Conservation (phyloP, 2,888 invertebrate species). For the Trachelus iudaicus region DNA sequence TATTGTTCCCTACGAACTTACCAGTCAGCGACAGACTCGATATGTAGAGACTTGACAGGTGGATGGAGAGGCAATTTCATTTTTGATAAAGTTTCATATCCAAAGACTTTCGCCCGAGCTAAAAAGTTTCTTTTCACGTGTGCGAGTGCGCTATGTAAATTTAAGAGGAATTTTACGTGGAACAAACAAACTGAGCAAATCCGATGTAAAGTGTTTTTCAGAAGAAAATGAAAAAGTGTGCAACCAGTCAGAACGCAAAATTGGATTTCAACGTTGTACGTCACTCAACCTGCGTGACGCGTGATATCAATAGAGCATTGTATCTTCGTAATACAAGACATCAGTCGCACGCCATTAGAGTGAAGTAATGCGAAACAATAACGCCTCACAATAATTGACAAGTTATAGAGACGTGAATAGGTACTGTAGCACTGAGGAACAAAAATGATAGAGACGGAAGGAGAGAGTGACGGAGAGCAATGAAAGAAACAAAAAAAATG, state of each 20-base stretch:
- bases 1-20: not conserved
- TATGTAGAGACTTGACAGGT: not conserved
- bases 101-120: not conserved
- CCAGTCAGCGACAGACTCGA: not conserved
- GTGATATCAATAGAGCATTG: not conserved
- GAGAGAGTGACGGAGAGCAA: not conserved
- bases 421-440: not conserved
- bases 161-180: not conserved
- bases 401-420: no score
- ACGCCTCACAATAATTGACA: not conserved
- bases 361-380: not conserved
- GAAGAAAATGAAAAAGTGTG: not conserved
- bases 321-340: not conserved
- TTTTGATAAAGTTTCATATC: not conserved
- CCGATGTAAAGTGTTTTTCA: not conserved
- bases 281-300: not conserved
- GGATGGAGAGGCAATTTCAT: not conserved
- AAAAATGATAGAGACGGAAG: slow-evolving; percentile 5
- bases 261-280: not conserved
- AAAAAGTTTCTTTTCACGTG: not conserved
- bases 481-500: not conserved
- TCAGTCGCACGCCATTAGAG: not conserved
- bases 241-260: not conserved
- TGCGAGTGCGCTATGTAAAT: not conserved
- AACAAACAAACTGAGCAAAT: not conserved